Percentiles rank a stretch among this genome's conserved stretches.
Conservation (phyloP, 1,140 invertebrate species). For the Acromyrmex charruanus region DNA sequence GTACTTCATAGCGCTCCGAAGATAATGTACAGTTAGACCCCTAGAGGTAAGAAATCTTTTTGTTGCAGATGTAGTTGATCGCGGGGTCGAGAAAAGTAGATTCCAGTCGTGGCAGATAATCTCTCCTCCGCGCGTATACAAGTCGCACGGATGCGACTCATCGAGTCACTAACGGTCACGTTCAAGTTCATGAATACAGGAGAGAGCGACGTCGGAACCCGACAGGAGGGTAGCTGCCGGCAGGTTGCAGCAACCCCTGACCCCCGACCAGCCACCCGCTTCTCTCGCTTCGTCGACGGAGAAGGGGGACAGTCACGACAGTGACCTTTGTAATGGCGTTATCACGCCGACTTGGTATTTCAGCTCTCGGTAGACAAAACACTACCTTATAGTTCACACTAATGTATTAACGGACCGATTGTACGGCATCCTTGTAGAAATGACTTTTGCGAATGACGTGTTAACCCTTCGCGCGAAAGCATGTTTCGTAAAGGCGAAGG, state of each 20-base stretch:
- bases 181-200: slow-evolving; percentile 60
- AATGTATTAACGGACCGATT: slow-evolving; percentile 23
- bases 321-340: slow-evolving; percentile 61
- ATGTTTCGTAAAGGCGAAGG: slow-evolving; percentile 5
- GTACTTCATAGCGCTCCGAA: neutral
- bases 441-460: neutral
- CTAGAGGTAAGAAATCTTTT: neutral
- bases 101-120: neutral
- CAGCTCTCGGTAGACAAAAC: slow-evolving; percentile 40
- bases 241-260: slow-evolving; percentile 46
- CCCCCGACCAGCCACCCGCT: slow-evolving; percentile 21
- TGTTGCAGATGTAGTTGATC: neutral
- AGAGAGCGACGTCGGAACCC: slow-evolving; percentile 5
- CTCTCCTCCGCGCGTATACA: slow-evolving; percentile 23
- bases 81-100: neutral
- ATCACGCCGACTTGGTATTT: slow-evolving; percentile 30
- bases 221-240: slow-evolving; percentile 28
- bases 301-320: slow-evolving; percentile 52
- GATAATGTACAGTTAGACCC: neutral
- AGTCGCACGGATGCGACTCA: slow-evolving; percentile 6
- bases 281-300: neutral
- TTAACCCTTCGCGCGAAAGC: neutral
- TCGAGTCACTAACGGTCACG: slow-evolving; percentile 32
- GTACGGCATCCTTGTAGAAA: neutral
- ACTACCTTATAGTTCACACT: neutral